These are phyloP conservation scores for Patiria miniata DNA, from an alignment of 35 echinoderm and acorn worm genomes.

Conservation along the genomic window DNA sequence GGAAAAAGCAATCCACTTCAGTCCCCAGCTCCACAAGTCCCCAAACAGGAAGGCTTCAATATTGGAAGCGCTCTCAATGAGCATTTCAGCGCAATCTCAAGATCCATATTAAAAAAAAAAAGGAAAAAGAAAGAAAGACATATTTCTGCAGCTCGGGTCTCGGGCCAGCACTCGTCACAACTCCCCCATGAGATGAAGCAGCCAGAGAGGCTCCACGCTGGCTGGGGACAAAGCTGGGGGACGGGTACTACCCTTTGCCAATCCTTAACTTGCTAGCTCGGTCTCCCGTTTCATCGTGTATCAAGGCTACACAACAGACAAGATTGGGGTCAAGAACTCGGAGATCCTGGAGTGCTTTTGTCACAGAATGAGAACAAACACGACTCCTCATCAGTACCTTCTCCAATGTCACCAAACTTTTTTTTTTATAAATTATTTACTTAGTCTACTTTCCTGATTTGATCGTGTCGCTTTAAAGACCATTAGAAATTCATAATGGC, in stretches of 20 bases:
- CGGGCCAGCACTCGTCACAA: slow-evolving; percentile 17
- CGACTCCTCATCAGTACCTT: not conserved
- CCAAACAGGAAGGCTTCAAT: slow-evolving; percentile 28
- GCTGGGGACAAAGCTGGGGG: not conserved
- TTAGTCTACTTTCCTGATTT: too few relatives aligned
- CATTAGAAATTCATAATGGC: too few relatives aligned
- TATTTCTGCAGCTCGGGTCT: slow-evolving; percentile 16
- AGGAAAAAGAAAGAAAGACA: too few relatives aligned
- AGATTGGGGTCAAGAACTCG: slow-evolving; percentile 15
- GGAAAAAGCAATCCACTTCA: slow-evolving; percentile 23
- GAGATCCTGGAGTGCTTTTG: not conserved
- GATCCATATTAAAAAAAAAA: slow-evolving; percentile 31
- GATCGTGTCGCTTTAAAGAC: too few relatives aligned
- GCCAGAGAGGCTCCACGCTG: slow-evolving; percentile 23
- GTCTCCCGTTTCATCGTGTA: slow-evolving; percentile 10
- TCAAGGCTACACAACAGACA: slow-evolving; percentile 7
- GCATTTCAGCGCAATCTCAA: not conserved
- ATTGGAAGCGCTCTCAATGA: slow-evolving; percentile 21
- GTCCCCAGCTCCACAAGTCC: slow-evolving; percentile 13
- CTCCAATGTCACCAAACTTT: too few relatives aligned
- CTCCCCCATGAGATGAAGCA: not conserved
- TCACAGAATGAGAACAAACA: slow-evolving; percentile 26
- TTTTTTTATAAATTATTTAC: too few relatives aligned
- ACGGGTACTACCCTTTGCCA: too few relatives aligned
- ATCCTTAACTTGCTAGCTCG: not conserved